phyloP scores from a whole-genome alignment of 2,888 invertebrate species.

The Lacanobia oleracea region DNA sequence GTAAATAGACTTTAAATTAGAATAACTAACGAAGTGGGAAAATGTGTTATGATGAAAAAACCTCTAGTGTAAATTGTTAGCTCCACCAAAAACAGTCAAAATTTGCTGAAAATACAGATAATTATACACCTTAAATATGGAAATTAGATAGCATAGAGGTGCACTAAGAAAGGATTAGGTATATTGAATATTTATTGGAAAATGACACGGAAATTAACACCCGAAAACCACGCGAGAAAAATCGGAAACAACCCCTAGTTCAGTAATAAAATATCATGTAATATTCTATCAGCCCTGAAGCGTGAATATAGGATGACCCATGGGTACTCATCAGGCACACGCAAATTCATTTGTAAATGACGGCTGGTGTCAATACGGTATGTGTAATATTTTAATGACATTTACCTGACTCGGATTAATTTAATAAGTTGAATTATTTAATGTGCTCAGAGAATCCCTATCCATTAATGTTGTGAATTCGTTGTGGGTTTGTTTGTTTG shows the following conservation, averaged over 20 bases:
- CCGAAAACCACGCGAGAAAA: background rate
- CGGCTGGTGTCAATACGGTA: constrained; percentile 42
- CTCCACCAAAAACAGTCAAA: too few species aligned
- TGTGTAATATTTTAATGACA: constrained; percentile 50
- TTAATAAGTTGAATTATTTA: constrained; percentile 52
- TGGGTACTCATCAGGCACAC: constrained; percentile 49
- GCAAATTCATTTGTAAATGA: constrained; percentile 54
- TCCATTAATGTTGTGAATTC: background rate
- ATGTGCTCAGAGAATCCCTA: background rate
- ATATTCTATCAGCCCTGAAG: constrained; percentile 44
- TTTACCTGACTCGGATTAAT: constrained; percentile 41
- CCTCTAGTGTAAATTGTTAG: too few species aligned
- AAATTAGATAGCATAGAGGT: too few species aligned
- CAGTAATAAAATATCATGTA: constrained; percentile 7
- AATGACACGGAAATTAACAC: background rate
- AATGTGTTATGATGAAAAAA: too few species aligned
- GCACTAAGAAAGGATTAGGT: too few species aligned
- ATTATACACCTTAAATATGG: too few species aligned
- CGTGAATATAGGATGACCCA: constrained; percentile 65
- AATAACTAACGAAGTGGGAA: too few species aligned
- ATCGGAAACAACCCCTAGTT: background rate
- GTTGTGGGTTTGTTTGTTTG: constrained; percentile 8
- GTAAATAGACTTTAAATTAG: too few species aligned
- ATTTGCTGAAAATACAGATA: too few species aligned
- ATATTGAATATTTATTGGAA: too few species aligned